Evolutionary conservation across 2,888 invertebrate genomes (phyloP), one percentile per base, ranked within the genome.

Genomic region (Ceriagrion tenellum): DNA sequence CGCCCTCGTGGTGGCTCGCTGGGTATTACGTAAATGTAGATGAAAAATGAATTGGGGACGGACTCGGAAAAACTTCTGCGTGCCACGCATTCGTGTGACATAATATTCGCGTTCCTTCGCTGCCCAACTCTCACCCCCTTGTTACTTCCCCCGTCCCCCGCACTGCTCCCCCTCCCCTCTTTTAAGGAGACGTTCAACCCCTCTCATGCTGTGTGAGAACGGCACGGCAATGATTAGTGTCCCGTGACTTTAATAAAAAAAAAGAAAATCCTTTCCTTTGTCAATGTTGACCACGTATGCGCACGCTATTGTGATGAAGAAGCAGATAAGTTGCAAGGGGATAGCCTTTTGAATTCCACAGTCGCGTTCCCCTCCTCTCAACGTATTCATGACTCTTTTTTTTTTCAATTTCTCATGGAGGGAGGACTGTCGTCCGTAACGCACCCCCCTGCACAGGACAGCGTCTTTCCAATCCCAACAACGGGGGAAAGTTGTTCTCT

Each of bases 221-320:
- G 81, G 81, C 35, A 81, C 81, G 30, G 26, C 35, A 81, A 81
- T 35, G 81, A 81, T 81, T 81, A 81, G 81, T 81, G 81, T 81
- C 81, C 81, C 81, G 81, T 81, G 69, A 69, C 69, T 69, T 13
- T 47, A 47, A 47, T 47, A n/a, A n/a, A 69, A 69, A 81, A 81
- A 35, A 35, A 18, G 81, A 18, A 81, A 81, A 13, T 81, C 30
- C 18, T 81, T 81, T 13, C 81, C 81, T 81, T 81, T 81, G 81
- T 81, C 81, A 81, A 81, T 81, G 81, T 81, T 81, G 81, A 81
- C 81, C 81, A 81, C 81, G 81, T 81, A 30, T 81, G 35, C 81
- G 81, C n/a, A 81, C 81, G 81, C 81, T 35, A 81, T 81, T 81
- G 81, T 81, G 81, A 81, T 81, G 81, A 81, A 30, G 81, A 30